Base-by-base conservation (phyloP, 1,140 invertebrate species). In the Caenorhabditis remanei region DNA sequence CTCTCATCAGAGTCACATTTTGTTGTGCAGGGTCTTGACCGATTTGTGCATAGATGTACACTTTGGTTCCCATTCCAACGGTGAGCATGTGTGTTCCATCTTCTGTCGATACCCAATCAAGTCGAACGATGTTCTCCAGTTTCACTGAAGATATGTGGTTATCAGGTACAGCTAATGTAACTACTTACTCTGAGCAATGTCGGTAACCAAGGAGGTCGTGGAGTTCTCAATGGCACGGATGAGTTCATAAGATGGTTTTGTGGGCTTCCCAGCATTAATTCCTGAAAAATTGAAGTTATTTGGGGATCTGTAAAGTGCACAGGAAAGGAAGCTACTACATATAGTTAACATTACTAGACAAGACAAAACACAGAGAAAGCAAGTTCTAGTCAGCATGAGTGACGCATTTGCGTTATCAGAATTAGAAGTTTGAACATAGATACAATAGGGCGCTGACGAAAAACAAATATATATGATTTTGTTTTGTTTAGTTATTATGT, bases 81-180 rank as follows among this genome's bases (percentile, higher is more conserved):
- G 98, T 99, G 9, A 99, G 93, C 90, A 99, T 97, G 93, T 99
- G 98, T 0, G 97, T 97, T 4, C 98, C 98, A 93, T 99, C 98
- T 93, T 99, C 98, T 89, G 98, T 98, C 0, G 97, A 98, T 4
- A 99, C 97, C 98, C 98, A 99, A 93, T 99, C 98, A 48, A 99
- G 63, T 11, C 91, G 89, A 19, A 92, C 90, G 55, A 85, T 79
- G 61, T 88, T 75, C n/a, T 58, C 41, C 13, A 88, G 32, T n/a
- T 63, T 83, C 55, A 87, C 86, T 87, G 85, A 55, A 87, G 58
- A 56, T 24, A 2, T 16, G 8, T 48, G 41, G 21, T 40, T 41
- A 58, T 13, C n/a, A 2, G 7, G 3, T n/a, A 58, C 43, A 46
- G n/a, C 4, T 21, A 21, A n/a, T 21, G 4, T 21, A n/a, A n/a